phyloP scores from a whole-genome alignment of 2,888 invertebrate genomes.

The Loripinus fragilis region DNA sequence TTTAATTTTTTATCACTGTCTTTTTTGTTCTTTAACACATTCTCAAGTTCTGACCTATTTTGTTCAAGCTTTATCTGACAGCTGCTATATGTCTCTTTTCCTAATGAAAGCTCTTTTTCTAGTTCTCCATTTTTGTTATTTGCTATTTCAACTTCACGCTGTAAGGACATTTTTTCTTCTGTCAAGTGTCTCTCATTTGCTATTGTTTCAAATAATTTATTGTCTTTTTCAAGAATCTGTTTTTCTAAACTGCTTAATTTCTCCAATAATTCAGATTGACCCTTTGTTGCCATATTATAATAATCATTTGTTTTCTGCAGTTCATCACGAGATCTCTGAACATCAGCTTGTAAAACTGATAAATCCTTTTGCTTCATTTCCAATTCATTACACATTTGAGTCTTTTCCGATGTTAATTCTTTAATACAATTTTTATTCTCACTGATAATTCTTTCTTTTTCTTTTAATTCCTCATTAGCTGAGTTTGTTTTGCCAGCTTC shows the following conservation, averaged over 20 bases:
- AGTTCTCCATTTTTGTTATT: conserved; percentile 30
- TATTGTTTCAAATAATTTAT: conserved; percentile 32
- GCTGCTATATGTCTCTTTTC: conserved; percentile 15
- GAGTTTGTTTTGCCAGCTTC: conserved; percentile 32
- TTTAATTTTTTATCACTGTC: conserved; percentile 3
- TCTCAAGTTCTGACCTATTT: conserved; percentile 1
- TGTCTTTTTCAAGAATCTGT: conserved; percentile 32
- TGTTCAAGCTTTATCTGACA: conserved; percentile 29
- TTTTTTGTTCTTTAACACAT: background rate
- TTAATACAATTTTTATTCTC: conserved; percentile 12
- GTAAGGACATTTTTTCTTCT: conserved; percentile 28
- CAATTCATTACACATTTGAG: conserved; percentile 25
- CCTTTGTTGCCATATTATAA: conserved; percentile 50
- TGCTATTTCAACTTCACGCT: conserved; percentile 10
- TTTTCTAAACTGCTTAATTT: conserved; percentile 40
- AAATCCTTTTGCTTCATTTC: conserved; percentile 33
- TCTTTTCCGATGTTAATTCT: conserved; percentile 22
- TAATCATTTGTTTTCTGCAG: conserved; percentile 46
- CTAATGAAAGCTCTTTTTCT: conserved; percentile 30
- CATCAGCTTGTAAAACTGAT: conserved; percentile 24
- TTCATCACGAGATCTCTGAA: conserved; percentile 23
- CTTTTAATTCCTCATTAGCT: conserved; percentile 31
- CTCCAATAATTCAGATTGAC: conserved; percentile 48
- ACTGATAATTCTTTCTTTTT: conserved; percentile 34
- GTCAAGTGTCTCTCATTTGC: conserved; percentile 33